Conservation (phyloP, 37 sponge, comb jelly and placozoan genomes). For the Geodia barretti region DNA sequence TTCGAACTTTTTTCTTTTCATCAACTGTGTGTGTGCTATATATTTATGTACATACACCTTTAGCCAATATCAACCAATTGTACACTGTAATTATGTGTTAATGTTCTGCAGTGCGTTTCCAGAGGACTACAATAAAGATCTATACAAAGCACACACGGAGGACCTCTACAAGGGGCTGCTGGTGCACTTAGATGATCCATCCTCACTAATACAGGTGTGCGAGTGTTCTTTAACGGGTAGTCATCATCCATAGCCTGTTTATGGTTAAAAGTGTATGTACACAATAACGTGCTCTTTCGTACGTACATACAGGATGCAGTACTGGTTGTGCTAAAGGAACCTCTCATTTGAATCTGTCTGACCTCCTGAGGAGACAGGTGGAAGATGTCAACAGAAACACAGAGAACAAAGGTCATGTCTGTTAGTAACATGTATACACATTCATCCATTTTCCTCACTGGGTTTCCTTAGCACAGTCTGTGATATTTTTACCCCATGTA, state of each 20-base stretch:
- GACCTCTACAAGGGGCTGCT: slow-evolving; percentile 84
- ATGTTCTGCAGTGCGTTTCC: slow-evolving; percentile 82
- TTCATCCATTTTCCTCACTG: too few relatives aligned
- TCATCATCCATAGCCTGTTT: neutral
- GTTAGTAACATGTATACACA: too few relatives aligned
- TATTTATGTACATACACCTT: neutral
- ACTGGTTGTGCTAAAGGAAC: slow-evolving; percentile 68
- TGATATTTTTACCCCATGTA: too few relatives aligned
- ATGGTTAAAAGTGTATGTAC: neutral
- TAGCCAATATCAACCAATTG: too few relatives aligned
- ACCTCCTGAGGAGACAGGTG: slow-evolving; percentile 62
- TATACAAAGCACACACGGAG: slow-evolving; percentile 88
- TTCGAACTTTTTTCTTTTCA: too few relatives aligned
- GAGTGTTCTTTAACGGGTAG: too few relatives aligned
- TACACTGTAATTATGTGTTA: neutral
- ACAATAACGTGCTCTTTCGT: too few relatives aligned
- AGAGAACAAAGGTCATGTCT: slow-evolving; percentile 34
- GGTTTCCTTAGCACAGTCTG: too few relatives aligned
- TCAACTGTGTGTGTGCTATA: neutral
- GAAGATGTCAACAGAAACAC: slow-evolving; percentile 88
- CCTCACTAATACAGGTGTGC: slow-evolving; percentile 70
- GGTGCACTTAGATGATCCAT: slow-evolving; percentile 94
- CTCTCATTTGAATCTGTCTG: slow-evolving; percentile 47
- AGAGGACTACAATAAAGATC: slow-evolving; percentile 65
- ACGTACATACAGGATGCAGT: slow-evolving; percentile 79